Evolutionary conservation across 2,888 invertebrate genomes (phyloP).

Genomic region (Drosophila subquinaria): DNA sequence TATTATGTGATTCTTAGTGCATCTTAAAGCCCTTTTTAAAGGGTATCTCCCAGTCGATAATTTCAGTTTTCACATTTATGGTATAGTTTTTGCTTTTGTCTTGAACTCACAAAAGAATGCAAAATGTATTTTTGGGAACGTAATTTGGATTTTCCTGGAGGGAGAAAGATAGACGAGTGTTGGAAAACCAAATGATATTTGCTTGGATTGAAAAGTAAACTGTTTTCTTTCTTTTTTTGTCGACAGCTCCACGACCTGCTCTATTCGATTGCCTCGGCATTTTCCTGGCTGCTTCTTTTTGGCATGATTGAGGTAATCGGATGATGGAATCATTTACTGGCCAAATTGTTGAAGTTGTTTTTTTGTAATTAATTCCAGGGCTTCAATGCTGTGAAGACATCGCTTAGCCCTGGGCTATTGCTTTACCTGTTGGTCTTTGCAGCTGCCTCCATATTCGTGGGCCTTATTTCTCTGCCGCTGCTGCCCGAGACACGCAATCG

Average conservation of each 20-base stretch:
- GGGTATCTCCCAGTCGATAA: no score
- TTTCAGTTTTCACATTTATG: no score
- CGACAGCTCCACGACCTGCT: conserved; percentile 65
- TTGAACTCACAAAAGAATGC: background rate
- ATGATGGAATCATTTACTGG: background rate
- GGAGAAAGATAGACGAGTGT: background rate
- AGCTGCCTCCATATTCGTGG: conserved; percentile 70
- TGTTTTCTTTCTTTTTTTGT: background rate
- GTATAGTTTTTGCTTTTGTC: no score
- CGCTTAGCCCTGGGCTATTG: conserved; percentile 54
- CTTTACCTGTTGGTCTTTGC: conserved; percentile 79
- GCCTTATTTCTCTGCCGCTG: conserved; percentile 66
- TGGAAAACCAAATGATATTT: background rate
- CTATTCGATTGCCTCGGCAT: conserved; percentile 59
- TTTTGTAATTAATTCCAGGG: conserved; percentile 32
- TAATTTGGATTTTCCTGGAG: no score
- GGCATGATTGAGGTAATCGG: conserved; percentile 68
- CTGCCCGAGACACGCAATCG: conserved; percentile 81
- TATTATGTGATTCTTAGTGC: no score
- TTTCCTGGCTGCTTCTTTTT: conserved; percentile 74
- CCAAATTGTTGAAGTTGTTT: background rate
- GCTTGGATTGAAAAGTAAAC: background rate
- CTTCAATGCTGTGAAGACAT: conserved; percentile 63
- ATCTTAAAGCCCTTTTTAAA: no score
- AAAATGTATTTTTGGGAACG: background rate